Conservation (phyloP, 2,113 vertebrate genomes). For the Lycaon pictus region DNA sequence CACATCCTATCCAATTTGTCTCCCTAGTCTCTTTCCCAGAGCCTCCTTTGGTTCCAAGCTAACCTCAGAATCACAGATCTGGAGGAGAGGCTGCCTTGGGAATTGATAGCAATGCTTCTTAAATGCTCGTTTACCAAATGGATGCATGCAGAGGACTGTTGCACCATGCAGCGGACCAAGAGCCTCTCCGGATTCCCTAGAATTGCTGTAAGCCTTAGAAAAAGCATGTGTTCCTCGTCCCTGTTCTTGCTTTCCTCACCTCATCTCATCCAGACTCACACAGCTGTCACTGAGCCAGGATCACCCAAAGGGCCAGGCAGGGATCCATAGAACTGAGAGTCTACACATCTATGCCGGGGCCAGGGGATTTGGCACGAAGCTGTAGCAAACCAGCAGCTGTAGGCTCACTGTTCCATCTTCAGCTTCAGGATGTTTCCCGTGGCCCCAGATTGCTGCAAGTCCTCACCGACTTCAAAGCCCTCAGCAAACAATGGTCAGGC, state of each 20-base stretch:
- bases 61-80: background rate
- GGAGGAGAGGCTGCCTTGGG: background rate
- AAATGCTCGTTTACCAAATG: background rate
- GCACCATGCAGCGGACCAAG: background rate
- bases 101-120: background rate
- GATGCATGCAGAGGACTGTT: background rate
- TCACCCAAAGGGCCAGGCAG: background rate
- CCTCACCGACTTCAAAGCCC: conserved; percentile 86
- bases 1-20: background rate
- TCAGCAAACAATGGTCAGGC: conserved; percentile 81
- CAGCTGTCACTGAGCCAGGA: background rate
- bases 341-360: conserved; percentile 30
- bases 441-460: conserved; percentile 85
- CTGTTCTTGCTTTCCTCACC: background rate
- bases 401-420: fast-evolving
- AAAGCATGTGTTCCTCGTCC: background rate
- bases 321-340: background rate
- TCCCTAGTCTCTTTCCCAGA: background rate
- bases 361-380: conserved; percentile 86
- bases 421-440: conserved; percentile 88
- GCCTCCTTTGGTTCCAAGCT: background rate
- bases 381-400: fast-evolving
- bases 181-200: background rate
- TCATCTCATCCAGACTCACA: background rate
- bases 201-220: background rate